phyloP scores from a whole-genome alignment of 2,113 vertebrate species.

The Leptodactylus fuscus region DNA sequence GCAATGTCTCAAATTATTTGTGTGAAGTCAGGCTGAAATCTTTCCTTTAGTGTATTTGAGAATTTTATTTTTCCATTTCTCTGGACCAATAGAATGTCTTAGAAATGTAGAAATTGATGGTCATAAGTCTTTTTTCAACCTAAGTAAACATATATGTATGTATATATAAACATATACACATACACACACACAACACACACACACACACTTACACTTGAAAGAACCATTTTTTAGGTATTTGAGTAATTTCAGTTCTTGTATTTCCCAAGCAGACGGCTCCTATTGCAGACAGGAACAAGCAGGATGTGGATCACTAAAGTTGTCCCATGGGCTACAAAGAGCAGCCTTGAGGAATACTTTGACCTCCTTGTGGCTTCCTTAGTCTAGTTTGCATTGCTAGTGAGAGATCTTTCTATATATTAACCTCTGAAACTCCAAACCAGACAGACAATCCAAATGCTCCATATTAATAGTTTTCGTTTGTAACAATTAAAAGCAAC shows the following conservation, averaged over 20 bases:
- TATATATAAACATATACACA: too few species aligned
- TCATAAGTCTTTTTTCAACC: too few species aligned
- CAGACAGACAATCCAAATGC: not conserved
- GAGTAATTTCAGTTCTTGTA: not conserved
- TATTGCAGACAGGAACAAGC: not conserved
- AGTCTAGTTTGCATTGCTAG: not conserved
- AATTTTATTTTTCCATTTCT: too few species aligned
- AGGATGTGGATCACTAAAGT: not conserved
- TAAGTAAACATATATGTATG: too few species aligned
- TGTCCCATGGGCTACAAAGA: not conserved
- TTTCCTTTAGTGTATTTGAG: too few species aligned
- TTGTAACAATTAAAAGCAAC: conserved; percentile 12
- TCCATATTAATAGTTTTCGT: conserved; percentile 13
- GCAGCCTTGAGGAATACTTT: not conserved
- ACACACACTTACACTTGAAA: too few species aligned
- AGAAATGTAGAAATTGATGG: too few species aligned
- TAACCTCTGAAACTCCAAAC: not conserved
- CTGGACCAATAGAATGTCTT: too few species aligned
- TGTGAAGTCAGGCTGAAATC: too few species aligned
- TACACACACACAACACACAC: too few species aligned
- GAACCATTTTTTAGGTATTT: not conserved
- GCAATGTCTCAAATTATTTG: too few species aligned
- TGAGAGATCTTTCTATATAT: not conserved
- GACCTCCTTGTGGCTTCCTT: not conserved
- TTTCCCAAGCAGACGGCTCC: not conserved